Evolutionary conservation across 2,113 vertebrate genomes (phyloP), one percentile per base, ranked within the genome.

Genomic region (Acrocephalus arundinaceus): DNA sequence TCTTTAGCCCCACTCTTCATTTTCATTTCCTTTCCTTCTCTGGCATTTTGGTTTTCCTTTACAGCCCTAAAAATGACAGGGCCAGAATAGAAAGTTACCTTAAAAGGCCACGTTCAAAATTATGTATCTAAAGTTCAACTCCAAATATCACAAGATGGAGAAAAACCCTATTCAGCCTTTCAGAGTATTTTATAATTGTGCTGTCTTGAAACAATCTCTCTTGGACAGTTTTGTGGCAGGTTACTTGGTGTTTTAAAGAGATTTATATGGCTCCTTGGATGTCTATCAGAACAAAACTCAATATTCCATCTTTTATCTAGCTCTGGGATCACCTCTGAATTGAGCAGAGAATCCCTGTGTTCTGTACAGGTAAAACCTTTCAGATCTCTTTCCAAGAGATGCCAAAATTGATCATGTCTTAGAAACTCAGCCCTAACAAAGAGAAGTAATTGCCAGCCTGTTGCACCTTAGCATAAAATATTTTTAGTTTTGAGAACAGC

Each of bases 101-200:
- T 87, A 84, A 94, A 95, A 95, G 75, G 91, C 84, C 77, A 70
- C 2, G 54, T 76, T 87, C 41, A 89, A 89, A 94, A 92, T 70
- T 6, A 68, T 57, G 45, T 41, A 61, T 65, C 74, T 76, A 25
- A 78, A 91, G 89, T 87, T 92, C 81, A 86, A 58, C 62, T 85
- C 45, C 51, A 95, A 92, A 72, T 81, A 92, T 52, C 85, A 67
- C 27, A 81, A 90, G 55, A 85, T 13, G 22, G 35, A 18, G 19
- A 3, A 70, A 94, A 76, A 22, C 23, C 46, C 85, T 85, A 37
- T 37, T 87, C 37, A 23, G 45, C 45, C 54, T 78, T 68, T 85
- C 17, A 43, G 46, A 71, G 35, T 85, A 46, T 55, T 94, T 91
- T 81, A 37, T 51, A 89, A 79, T 27, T 39, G 19, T 54, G 28